Evolutionary conservation across 2,888 invertebrate genomes (phyloP).

Genomic region (Nysson spinosus): DNA sequence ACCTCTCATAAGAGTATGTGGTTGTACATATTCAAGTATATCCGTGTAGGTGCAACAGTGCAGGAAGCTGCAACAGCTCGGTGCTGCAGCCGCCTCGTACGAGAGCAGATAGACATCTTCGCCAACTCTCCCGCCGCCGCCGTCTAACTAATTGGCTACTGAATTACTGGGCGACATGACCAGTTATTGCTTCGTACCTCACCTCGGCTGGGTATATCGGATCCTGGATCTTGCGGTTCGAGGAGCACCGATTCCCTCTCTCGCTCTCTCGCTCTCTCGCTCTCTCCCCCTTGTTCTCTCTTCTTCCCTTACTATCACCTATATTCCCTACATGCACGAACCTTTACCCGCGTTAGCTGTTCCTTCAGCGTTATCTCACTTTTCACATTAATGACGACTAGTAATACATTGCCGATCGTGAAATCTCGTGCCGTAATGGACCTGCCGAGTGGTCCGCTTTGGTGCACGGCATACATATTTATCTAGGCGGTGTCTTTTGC

Average conservation of each 20-base stretch:
- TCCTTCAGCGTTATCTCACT: neutral
- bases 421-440: slow-evolving; percentile 49
- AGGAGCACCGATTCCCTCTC: slow-evolving; percentile 31
- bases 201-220: slow-evolving; percentile 59
- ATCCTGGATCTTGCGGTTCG: slow-evolving; percentile 57
- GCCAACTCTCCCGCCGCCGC: slow-evolving; percentile 64
- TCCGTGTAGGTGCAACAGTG: slow-evolving; percentile 51
- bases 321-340: neutral
- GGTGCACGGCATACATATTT: slow-evolving; percentile 36
- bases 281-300: slow-evolving; percentile 10
- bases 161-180: slow-evolving; percentile 73
- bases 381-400: slow-evolving; percentile 45
- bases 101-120: slow-evolving; percentile 69
- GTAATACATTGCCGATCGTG: slow-evolving; percentile 41
- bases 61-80: slow-evolving; percentile 60
- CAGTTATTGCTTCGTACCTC: slow-evolving; percentile 71
- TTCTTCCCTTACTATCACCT: neutral
- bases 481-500: slow-evolving; percentile 43
- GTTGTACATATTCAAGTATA: slow-evolving; percentile 3
- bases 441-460: slow-evolving; percentile 13
- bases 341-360: neutral
- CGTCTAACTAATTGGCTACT: slow-evolving; percentile 75
- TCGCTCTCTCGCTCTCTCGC: slow-evolving; percentile 9
- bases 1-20: too few relatives aligned
- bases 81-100: slow-evolving; percentile 56